phyloP scores from a whole-genome alignment of 1,140 invertebrate genomes.

The Pantala flavescens region DNA sequence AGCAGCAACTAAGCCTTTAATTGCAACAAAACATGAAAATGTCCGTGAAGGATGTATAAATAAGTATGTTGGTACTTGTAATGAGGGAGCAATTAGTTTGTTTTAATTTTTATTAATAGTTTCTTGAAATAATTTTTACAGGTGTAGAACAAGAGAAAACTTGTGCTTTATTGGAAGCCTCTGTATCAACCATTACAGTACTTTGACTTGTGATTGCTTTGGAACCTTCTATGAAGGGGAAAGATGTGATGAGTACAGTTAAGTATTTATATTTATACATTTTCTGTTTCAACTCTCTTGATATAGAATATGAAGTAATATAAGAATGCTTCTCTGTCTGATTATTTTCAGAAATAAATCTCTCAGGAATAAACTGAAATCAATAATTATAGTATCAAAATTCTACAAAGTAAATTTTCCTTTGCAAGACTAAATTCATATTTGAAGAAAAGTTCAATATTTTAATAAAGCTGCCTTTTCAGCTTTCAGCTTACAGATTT shows the following conservation, averaged over 20 bases:
- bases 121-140: conserved; percentile 22
- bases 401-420: too few relatives aligned
- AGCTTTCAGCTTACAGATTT: too few relatives aligned
- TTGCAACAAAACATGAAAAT: conserved; percentile 75
- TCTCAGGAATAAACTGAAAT: too few relatives aligned
- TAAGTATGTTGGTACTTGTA: conserved; percentile 40
- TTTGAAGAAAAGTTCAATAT: too few relatives aligned
- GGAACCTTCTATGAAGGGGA: conserved; percentile 82
- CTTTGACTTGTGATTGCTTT: conserved; percentile 80
- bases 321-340: too few relatives aligned
- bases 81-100: conserved; percentile 12
- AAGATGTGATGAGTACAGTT: conserved; percentile 79
- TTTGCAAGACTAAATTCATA: too few relatives aligned
- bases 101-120: background rate
- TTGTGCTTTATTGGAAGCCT: conserved; percentile 70
- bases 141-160: conserved; percentile 64
- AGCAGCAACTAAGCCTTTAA: conserved; percentile 63
- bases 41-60: conserved; percentile 73
- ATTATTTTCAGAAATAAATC: too few relatives aligned
- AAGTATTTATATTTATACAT: conserved; percentile 35
- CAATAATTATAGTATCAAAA: too few relatives aligned
- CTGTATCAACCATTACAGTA: conserved; percentile 82
- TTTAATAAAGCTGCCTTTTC: too few relatives aligned
- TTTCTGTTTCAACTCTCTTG: too few relatives aligned
- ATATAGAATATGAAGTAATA: too few relatives aligned